Evolutionary conservation across 2,113 vertebrate genomes (phyloP).

Genomic region (Psephotus haematonotus): DNA sequence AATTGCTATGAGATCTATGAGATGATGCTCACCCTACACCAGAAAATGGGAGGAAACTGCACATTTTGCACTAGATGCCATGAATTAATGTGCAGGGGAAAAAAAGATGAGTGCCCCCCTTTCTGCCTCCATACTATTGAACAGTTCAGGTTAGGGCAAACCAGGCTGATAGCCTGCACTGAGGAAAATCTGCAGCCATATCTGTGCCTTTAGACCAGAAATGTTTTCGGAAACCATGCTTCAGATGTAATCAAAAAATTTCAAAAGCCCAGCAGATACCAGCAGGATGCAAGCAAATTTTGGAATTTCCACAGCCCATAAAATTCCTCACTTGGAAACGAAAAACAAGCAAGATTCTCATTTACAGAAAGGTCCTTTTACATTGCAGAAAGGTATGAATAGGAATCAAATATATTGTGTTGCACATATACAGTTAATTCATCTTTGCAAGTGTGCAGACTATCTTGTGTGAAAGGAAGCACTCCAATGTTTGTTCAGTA

Average conservation of each 20-base stretch:
- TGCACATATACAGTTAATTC: not conserved
- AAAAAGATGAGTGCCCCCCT: not conserved
- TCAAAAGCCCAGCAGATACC: not conserved
- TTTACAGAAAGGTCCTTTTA: not conserved
- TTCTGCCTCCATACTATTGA: not conserved
- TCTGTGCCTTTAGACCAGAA: not conserved
- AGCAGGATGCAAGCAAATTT: not conserved
- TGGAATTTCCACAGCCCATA: not conserved
- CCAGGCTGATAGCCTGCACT: not conserved
- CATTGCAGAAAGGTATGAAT: not conserved
- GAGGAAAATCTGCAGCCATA: not conserved
- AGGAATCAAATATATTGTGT: not conserved
- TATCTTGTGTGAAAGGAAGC: not conserved
- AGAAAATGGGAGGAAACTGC: not conserved
- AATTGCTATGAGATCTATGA: not conserved
- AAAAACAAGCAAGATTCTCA: not conserved
- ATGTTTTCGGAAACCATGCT: not conserved
- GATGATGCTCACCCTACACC: not conserved
- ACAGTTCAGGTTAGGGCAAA: not conserved
- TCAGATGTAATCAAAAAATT: not conserved
- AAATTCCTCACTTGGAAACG: not conserved
- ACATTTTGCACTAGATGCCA: not conserved
- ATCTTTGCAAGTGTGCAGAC: not conserved
- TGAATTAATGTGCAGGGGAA: not conserved
- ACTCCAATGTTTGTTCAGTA: conserved; percentile 19